Conservation (phyloP, 2,113 vertebrate species). For the Nyctibius bracteatus region DNA sequence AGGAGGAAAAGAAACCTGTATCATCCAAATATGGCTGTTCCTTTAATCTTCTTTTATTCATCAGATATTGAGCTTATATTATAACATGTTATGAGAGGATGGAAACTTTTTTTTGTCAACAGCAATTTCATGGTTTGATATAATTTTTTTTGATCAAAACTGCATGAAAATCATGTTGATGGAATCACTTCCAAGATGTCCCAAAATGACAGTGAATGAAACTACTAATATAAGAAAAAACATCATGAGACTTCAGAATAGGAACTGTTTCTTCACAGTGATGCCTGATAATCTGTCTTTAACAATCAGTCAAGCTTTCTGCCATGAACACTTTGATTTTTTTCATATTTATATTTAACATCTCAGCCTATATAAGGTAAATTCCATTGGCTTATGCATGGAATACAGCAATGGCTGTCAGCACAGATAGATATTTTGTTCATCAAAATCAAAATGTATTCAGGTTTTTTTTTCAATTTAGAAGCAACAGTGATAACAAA, state of each 20-base stretch:
- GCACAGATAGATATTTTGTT: neutral
- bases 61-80: constrained; percentile 1
- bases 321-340: neutral
- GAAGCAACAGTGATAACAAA: neutral
- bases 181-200: neutral
- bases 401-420: neutral
- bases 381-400: neutral
- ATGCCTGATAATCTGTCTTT: constrained; percentile 13
- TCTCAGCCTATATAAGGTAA: neutral
- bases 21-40: neutral
- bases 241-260: neutral
- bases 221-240: neutral
- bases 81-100: neutral
- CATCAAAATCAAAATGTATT: constrained; percentile 3
- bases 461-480: neutral
- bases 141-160: constrained; percentile 32
- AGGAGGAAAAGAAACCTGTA: neutral
- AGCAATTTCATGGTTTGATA: constrained; percentile 41
- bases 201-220: neutral
- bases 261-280: neutral
- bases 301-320: neutral
- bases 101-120: neutral
- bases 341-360: neutral
- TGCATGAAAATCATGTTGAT: constrained; percentile 24
- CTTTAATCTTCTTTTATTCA: neutral